Evolutionary conservation across 1,140 invertebrate genomes (phyloP).

Genomic region (Ectropis grisescens): DNA sequence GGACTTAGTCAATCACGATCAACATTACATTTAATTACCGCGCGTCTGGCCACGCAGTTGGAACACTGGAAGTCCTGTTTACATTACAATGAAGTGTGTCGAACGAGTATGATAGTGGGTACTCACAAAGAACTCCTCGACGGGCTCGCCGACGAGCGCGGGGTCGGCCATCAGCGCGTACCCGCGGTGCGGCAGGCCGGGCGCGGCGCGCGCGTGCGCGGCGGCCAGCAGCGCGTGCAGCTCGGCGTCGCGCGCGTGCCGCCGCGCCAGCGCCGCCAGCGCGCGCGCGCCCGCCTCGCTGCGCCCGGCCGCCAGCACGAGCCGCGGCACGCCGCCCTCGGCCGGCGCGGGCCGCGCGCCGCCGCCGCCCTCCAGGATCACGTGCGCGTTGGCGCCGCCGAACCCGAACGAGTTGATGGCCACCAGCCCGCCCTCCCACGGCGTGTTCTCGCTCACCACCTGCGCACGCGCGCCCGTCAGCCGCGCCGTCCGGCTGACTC

Average conservation of each 20-base stretch:
- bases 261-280: slow-evolving; percentile 76
- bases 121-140: slow-evolving; percentile 60
- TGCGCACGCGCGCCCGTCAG: no score
- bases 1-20: no score
- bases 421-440: slow-evolving; percentile 88
- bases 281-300: slow-evolving; percentile 84
- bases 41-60: no score
- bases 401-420: slow-evolving; percentile 97
- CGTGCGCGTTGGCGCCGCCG: slow-evolving; percentile 96
- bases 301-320: slow-evolving; percentile 86
- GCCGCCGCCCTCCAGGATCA: slow-evolving; percentile 80
- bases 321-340: slow-evolving; percentile 71
- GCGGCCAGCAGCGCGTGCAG: slow-evolving; percentile 83
- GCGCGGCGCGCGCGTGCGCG: slow-evolving; percentile 77
- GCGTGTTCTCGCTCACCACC: slow-evolving; percentile 84
- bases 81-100: no score
- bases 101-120: no score
- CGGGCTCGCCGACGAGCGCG: slow-evolving; percentile 18
- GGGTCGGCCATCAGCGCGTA: slow-evolving; percentile 78
- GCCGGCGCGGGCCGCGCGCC: slow-evolving; percentile 56
- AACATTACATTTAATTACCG: no score
- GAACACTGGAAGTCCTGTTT: no score
- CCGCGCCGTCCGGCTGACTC: no score
- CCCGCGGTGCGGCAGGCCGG: slow-evolving; percentile 82
- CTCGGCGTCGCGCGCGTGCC: slow-evolving; percentile 77